Conservation (phyloP, 2,113 vertebrate genomes). For the Gnathonemus longibarbis region DNA sequence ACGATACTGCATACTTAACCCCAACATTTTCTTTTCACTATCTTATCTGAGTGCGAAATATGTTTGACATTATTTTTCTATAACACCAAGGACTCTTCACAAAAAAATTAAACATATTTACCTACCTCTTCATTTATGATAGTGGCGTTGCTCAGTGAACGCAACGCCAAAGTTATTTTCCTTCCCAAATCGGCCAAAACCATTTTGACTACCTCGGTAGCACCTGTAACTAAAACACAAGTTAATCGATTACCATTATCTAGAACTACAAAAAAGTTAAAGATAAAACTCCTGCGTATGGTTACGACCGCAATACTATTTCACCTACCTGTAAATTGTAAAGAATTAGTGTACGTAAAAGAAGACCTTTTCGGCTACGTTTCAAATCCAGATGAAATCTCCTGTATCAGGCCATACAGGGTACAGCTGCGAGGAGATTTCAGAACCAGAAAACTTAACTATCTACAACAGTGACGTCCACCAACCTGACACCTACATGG, state of each 20-base stretch:
- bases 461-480: not conserved
- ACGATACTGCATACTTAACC: not conserved
- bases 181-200: slow-evolving; percentile 94
- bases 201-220: slow-evolving; percentile 65
- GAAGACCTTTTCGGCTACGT: not conserved
- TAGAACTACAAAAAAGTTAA: slow-evolving; percentile 8
- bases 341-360: not conserved
- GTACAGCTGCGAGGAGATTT: not conserved
- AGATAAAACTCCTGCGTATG: not conserved
- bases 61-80: not conserved
- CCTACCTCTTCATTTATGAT: slow-evolving; percentile 98
- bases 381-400: not conserved
- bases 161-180: slow-evolving; percentile 95
- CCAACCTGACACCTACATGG: not conserved
- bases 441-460: not conserved
- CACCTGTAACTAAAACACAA: slow-evolving; percentile 18
- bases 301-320: not conserved
- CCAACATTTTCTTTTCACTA: not conserved
- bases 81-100: not conserved
- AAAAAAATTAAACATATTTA: not conserved
- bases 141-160: slow-evolving; percentile 96
- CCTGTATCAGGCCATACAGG: slow-evolving; percentile 16
- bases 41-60: not conserved
- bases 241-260: not conserved
- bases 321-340: not conserved